Conservation (phyloP, 2,113 vertebrate species). For the Tamias sibiricus region DNA sequence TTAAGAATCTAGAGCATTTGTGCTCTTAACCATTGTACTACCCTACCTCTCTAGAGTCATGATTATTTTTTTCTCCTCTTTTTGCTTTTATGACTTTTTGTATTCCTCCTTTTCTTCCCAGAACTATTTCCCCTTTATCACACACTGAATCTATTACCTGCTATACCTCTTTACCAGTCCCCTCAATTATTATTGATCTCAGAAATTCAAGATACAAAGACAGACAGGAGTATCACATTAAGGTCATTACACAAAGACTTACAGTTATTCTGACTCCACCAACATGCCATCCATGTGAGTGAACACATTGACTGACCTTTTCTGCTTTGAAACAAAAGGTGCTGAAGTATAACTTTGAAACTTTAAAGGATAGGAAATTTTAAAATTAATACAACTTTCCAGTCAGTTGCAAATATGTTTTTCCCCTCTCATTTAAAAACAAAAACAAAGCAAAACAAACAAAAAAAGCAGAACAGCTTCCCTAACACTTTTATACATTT, state of each 20-base stretch:
- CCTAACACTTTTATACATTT: slow-evolving; percentile 12
- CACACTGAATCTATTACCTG: neutral
- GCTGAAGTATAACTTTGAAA: neutral
- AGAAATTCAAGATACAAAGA: neutral
- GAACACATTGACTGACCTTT: neutral
- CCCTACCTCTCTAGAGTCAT: neutral
- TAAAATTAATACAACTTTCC: neutral
- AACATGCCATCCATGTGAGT: neutral
- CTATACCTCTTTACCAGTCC: neutral
- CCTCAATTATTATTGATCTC: neutral
- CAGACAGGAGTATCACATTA: neutral
- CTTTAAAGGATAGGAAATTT: slow-evolving; percentile 38
- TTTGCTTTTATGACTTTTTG: neutral
- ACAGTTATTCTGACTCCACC: neutral
- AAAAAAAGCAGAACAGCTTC: neutral
- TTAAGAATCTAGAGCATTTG: neutral
- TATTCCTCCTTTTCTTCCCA: neutral
- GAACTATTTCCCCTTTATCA: neutral
- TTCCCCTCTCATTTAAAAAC: neutral
- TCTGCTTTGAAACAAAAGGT: slow-evolving; percentile 12
- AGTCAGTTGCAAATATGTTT: neutral
- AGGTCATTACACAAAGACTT: neutral
- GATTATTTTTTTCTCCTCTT: neutral
- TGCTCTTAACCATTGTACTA: neutral
- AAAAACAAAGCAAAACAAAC: neutral